phyloP scores from a whole-genome alignment of 2,888 invertebrate species.

The Acanthosepion pharaonis region DNA sequence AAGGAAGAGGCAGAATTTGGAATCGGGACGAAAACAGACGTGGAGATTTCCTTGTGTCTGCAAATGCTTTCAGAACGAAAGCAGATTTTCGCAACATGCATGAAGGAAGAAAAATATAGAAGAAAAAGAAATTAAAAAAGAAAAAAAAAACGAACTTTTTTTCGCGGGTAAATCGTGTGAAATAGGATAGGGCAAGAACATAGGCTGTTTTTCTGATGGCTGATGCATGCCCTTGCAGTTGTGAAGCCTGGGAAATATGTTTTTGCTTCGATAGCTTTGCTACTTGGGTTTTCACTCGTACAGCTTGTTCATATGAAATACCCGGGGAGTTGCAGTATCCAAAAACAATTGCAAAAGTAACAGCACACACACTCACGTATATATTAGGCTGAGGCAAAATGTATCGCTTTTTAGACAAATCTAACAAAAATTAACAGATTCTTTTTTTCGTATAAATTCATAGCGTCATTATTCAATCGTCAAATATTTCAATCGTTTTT shows the following conservation, averaged over 20 bases:
- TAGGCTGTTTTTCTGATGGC: neutral
- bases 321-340: neutral
- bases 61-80: slow-evolving; percentile 11
- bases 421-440: too few relatives aligned
- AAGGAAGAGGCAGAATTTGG: neutral
- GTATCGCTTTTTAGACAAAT: too few relatives aligned
- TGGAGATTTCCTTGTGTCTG: slow-evolving; percentile 33
- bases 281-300: neutral
- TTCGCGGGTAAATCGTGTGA: neutral
- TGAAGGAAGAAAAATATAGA: neutral
- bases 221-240: neutral
- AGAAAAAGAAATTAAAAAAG: neutral
- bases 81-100: neutral
- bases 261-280: slow-evolving; percentile 1
- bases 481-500: too few relatives aligned
- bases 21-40: neutral
- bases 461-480: too few relatives aligned
- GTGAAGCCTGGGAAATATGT: neutral
- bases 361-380: too few relatives aligned
- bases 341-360: too few relatives aligned
- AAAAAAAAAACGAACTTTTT: neutral
- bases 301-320: neutral
- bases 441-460: too few relatives aligned
- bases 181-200: slow-evolving; percentile 33
- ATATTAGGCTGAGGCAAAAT: too few relatives aligned